A percentile compares a stretch with the other conserved stretches of the same genome.
These are phyloP conservation scores for Mantis religiosa DNA, from an alignment of 2,888 invertebrate species.

Conservation along the genomic window DNA sequence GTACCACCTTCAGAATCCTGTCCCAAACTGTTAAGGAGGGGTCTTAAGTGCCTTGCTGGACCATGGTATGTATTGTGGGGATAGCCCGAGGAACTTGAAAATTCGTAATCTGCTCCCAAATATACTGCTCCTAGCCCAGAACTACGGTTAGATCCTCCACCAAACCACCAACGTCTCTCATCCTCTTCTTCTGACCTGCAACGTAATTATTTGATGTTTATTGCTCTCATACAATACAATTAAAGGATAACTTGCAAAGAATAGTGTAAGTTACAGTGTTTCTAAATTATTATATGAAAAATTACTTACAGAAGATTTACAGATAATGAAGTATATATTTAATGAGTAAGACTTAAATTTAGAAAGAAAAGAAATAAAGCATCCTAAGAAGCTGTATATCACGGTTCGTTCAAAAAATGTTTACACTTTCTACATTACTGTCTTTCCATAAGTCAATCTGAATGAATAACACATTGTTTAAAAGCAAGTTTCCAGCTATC, in stretches of 20 bases:
- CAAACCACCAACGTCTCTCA: constrained; percentile 35
- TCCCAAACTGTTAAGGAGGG: constrained; percentile 44
- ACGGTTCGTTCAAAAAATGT: no score
- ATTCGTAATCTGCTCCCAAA: constrained; percentile 54
- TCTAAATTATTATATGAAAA: neutral
- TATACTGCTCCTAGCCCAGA: constrained; percentile 32
- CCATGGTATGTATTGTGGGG: constrained; percentile 90
- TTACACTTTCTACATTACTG: no score
- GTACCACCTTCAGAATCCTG: constrained; percentile 12
- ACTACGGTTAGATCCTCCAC: constrained; percentile 41
- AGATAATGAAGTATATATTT: neutral
- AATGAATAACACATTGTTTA: no score
- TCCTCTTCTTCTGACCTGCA: constrained; percentile 30
- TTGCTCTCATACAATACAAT: neutral
- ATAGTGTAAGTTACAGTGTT: neutral
- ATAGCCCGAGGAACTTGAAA: constrained; percentile 54
- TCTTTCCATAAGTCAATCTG: no score
- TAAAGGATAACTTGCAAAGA: neutral
- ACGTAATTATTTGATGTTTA: neutral
- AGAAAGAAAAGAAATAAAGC: no score
- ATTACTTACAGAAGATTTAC: neutral
- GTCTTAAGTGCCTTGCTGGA: constrained; percentile 69
- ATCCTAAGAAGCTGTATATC: no score
- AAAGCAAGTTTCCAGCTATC: no score
- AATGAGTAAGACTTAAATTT: neutral